Conservation (phyloP, 2,113 vertebrate species). For the Laterallus jamaicensis region DNA sequence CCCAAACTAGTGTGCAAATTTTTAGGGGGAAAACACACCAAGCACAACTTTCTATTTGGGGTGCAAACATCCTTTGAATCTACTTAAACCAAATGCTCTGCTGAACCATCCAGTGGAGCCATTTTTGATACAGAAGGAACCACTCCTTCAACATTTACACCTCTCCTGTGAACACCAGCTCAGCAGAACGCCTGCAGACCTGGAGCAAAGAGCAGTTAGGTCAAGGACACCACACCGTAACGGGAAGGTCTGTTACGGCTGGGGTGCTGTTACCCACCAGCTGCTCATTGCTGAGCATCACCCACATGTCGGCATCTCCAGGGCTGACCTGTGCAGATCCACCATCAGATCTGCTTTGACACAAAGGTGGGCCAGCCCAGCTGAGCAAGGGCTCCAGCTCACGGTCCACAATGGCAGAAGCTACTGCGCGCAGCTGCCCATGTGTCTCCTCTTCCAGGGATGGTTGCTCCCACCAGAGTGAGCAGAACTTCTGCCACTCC, state of each 20-base stretch:
- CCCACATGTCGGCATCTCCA: neutral
- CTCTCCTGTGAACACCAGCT: neutral
- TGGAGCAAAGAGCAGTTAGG: neutral
- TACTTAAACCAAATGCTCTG: neutral
- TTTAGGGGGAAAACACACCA: neutral
- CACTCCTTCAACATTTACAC: neutral
- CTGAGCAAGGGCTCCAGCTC: neutral
- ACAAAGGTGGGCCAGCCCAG: neutral
- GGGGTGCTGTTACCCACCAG: neutral
- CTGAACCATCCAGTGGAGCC: neutral
- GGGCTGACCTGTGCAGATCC: neutral
- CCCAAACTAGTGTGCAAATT: neutral
- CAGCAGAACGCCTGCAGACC: neutral
- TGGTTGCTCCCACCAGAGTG: rapidly evolving
- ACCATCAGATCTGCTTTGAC: neutral
- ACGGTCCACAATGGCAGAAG: neutral
- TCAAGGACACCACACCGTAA: neutral
- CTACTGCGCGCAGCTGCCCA: neutral
- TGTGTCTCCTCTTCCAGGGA: neutral
- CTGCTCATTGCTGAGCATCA: neutral
- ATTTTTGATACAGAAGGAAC: neutral
- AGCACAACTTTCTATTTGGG: neutral
- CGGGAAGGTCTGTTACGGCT: neutral
- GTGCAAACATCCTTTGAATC: neutral
- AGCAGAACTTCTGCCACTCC: neutral